phyloP scores from a whole-genome alignment of 2,797 vertebrate genomes.

The Bucorvus abyssinicus region DNA sequence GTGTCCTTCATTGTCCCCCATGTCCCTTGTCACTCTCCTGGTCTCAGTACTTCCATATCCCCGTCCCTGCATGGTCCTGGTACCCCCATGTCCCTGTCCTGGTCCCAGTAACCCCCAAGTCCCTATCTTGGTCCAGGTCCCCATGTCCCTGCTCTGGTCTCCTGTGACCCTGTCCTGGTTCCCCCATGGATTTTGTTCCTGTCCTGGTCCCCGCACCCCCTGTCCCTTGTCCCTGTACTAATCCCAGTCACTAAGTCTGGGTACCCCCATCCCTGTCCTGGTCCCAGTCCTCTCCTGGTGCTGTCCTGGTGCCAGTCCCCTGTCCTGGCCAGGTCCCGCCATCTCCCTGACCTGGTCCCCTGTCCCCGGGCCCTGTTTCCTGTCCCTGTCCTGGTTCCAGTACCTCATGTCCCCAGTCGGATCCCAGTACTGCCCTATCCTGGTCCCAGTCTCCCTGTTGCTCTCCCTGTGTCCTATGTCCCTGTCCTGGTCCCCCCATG shows the following conservation, averaged over 20 bases:
- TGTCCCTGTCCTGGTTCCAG: not conserved
- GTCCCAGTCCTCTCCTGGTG: not conserved
- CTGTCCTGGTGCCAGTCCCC: not conserved
- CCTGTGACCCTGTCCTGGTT: no score
- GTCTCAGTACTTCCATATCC: not conserved
- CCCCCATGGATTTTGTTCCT: not conserved
- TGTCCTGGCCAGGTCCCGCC: no score
- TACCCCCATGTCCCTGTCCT: not conserved
- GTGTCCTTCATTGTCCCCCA: rapidly evolving
- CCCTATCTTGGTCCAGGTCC: not conserved
- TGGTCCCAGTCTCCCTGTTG: not conserved
- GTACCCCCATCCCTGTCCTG: not conserved
- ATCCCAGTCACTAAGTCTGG: not conserved
- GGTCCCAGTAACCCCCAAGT: not conserved
- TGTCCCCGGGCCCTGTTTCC: not conserved
- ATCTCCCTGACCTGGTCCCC: no score
- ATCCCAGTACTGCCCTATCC: not conserved
- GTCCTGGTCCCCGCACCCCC: not conserved
- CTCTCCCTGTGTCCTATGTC: not conserved
- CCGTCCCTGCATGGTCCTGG: not conserved
- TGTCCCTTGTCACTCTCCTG: not conserved
- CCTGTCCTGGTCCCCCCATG: not conserved
- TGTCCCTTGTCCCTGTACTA: not conserved
- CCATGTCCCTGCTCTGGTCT: not conserved
- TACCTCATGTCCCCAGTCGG: not conserved